Conservation (phyloP, 2,797 vertebrate species). For the Okamejei kenojei region DNA sequence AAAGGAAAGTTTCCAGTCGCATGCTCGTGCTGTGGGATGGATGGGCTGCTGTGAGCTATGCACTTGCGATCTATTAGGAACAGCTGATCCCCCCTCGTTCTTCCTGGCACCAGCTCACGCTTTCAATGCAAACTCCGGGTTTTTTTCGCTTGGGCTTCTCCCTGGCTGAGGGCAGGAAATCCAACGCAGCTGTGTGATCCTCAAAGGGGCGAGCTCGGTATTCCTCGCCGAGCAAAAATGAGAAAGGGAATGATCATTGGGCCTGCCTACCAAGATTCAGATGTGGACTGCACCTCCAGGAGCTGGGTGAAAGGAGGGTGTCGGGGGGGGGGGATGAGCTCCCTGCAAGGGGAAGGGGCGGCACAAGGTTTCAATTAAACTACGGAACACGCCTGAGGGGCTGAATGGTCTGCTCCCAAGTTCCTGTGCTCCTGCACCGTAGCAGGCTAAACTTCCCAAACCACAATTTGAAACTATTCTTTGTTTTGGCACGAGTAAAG, state of each 20-base stretch:
- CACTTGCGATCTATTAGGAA: conserved; percentile 19
- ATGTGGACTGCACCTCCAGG: not conserved
- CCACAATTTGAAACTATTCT: not conserved
- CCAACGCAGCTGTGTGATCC: not conserved
- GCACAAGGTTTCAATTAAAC: not conserved
- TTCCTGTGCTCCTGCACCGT: not conserved
- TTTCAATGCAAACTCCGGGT: not conserved
- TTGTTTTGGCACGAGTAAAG: not conserved
- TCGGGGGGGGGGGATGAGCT: not conserved
- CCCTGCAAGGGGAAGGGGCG: not conserved
- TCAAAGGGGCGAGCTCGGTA: not conserved
- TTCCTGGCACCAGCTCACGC: not conserved
- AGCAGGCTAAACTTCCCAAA: not conserved
- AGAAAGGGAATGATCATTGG: not conserved
- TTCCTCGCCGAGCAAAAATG: not conserved
- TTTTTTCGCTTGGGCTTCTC: conserved; percentile 15
- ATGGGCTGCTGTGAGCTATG: conserved; percentile 29
- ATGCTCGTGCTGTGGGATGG: not conserved
- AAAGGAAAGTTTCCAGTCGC: conserved; percentile 3
- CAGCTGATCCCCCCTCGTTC: not conserved
- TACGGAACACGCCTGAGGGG: not conserved
- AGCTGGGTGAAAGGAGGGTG: not conserved
- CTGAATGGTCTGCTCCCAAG: not conserved
- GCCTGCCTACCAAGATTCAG: not conserved
- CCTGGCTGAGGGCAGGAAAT: conserved; percentile 7